Conservation (phyloP, 2,797 vertebrate species). For the Eremophila alpestris region DNA sequence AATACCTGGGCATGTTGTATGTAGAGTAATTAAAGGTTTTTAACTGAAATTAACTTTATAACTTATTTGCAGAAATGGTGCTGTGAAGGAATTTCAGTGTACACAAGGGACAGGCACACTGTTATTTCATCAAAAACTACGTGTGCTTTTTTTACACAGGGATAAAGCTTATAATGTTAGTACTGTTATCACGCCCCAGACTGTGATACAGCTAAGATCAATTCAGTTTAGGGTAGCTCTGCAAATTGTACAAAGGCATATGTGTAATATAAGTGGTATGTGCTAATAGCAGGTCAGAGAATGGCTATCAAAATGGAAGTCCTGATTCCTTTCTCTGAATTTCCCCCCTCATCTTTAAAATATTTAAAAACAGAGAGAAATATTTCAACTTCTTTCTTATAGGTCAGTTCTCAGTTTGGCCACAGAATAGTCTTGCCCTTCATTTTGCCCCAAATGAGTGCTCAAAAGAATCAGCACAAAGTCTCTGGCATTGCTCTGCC, state of each 20-base stretch:
- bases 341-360: neutral
- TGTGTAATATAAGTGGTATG: neutral
- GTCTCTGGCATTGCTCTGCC: neutral
- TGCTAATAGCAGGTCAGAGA: neutral
- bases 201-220: neutral
- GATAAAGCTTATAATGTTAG: constrained; percentile 28
- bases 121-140: constrained; percentile 44
- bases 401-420: neutral
- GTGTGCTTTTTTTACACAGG: constrained; percentile 13
- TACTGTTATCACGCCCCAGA: constrained; percentile 11
- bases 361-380: neutral
- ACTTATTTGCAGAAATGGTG: constrained; percentile 62
- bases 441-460: neutral
- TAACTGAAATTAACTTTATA: constrained; percentile 61
- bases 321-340: neutral
- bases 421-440: neutral
- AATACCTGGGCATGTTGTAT: constrained; percentile 17
- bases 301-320: neutral
- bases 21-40: constrained; percentile 61
- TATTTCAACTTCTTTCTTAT: neutral
- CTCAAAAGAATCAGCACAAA: neutral
- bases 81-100: constrained; percentile 49
- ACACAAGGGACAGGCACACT: constrained; percentile 19
- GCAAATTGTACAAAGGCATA: neutral
- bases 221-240: neutral